phyloP scores from a whole-genome alignment of 2,888 invertebrate genomes.

The Plagodis dolabraria region DNA sequence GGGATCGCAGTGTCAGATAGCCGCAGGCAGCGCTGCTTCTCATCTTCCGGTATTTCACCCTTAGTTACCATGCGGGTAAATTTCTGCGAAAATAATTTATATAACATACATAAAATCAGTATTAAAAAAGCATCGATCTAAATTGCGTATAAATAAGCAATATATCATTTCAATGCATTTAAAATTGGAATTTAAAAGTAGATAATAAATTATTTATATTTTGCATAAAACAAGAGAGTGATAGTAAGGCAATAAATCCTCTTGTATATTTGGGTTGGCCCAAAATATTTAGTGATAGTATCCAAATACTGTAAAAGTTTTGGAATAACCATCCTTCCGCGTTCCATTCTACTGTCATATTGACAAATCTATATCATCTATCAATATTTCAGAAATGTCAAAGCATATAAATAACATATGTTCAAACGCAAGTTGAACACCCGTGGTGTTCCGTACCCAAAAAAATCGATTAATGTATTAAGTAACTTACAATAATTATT shows the following conservation, averaged over 20 bases:
- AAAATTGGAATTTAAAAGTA: background rate
- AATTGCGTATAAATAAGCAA: constrained; percentile 1
- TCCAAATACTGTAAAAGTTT: constrained; percentile 5
- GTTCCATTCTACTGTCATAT: constrained; percentile 20
- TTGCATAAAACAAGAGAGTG: constrained; percentile 4
- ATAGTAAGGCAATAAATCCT: constrained; percentile 12
- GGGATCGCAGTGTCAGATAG: no score
- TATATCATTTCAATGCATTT: constrained; percentile 14
- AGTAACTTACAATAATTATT: no score
- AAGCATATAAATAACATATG: no score
- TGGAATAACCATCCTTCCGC: constrained; percentile 23
- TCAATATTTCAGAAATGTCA: background rate
- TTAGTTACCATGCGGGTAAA: no score
- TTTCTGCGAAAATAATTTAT: no score
- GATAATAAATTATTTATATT: constrained; percentile 7
- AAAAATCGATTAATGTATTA: no score
- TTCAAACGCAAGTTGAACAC: no score
- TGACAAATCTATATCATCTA: constrained; percentile 6
- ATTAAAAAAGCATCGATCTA: constrained; percentile 6
- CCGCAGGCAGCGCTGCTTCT: no score
- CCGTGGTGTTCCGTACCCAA: no score
- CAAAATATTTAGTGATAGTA: constrained; percentile 11
- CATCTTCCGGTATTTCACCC: no score
- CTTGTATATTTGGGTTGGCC: constrained; percentile 19
- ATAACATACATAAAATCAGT: background rate